Conservation (phyloP, 2,797 vertebrate genomes). For the Ctenopoma kingsleyae region DNA sequence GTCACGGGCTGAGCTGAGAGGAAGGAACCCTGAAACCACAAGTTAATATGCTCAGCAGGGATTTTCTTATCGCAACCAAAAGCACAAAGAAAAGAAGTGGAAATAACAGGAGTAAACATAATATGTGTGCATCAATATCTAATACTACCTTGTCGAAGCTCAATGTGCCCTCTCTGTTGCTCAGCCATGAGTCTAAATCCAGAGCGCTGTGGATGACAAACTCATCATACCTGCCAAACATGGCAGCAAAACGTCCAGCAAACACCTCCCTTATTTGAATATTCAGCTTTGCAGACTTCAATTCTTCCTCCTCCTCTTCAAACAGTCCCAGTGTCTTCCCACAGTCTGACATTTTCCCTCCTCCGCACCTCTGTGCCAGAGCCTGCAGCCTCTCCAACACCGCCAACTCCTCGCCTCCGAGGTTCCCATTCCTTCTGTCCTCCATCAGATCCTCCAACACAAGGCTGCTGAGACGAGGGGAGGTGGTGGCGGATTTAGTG, state of each 20-base stretch:
- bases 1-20: slow-evolving; percentile 93
- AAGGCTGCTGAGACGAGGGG: slow-evolving; percentile 80
- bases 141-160: slow-evolving; percentile 95
- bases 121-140: slow-evolving; percentile 17
- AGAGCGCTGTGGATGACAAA: slow-evolving; percentile 95
- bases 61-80: background rate
- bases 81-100: background rate
- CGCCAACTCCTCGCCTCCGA: slow-evolving; percentile 88
- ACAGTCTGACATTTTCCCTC: slow-evolving; percentile 56
- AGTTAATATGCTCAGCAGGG: background rate
- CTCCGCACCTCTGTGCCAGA: slow-evolving; percentile 87
- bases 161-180: slow-evolving; percentile 94
- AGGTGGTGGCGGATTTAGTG: slow-evolving; percentile 80
- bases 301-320: slow-evolving; percentile 83
- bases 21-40: slow-evolving; percentile 91
- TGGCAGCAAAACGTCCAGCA: slow-evolving; percentile 91
- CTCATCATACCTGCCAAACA: slow-evolving; percentile 95
- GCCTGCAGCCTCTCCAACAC: slow-evolving; percentile 93
- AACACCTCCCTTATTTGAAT: slow-evolving; percentile 97
- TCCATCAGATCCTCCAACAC: slow-evolving; percentile 92
- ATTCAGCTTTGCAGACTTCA: slow-evolving; percentile 91
- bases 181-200: slow-evolving; percentile 96
- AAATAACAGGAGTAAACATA: background rate
- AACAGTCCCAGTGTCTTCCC: slow-evolving; percentile 66
- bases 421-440: slow-evolving; percentile 94